These are phyloP conservation scores for Hermaeophaga mercurialis DNA, from an alignment of 2,888 invertebrate genomes.

Conservation along the genomic window DNA sequence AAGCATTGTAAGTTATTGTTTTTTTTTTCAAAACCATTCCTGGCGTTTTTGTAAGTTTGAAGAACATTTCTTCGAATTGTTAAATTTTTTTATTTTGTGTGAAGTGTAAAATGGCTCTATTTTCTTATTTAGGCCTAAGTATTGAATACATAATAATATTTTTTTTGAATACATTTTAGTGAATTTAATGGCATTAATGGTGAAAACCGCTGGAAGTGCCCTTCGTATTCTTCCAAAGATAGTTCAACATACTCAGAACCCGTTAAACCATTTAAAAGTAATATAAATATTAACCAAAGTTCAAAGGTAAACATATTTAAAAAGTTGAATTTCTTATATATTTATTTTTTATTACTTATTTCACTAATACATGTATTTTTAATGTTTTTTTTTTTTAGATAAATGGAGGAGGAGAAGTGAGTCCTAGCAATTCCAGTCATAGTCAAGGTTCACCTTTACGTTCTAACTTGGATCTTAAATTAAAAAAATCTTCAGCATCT, in stretches of 20 bases:
- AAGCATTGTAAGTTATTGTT: too few relatives aligned
- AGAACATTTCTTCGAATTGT: too few relatives aligned
- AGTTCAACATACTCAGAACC: conserved; percentile 41
- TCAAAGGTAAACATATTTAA: conserved; percentile 49
- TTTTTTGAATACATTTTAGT: conserved; percentile 39
- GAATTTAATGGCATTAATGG: conserved; percentile 50
- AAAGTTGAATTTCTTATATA: neutral
- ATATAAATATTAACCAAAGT: conserved; percentile 55
- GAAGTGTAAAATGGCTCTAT: too few relatives aligned
- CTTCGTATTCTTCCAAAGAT: conserved; percentile 46
- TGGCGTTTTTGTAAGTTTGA: too few relatives aligned
- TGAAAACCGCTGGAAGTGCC: conserved; percentile 46
- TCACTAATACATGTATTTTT: too few relatives aligned
- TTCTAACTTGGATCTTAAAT: conserved; percentile 71
- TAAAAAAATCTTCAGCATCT: conserved; percentile 64
- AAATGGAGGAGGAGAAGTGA: conserved; percentile 55
- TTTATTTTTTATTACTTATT: neutral
- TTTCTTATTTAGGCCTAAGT: too few relatives aligned
- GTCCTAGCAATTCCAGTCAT: conserved; percentile 59
- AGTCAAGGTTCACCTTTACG: conserved; percentile 78
- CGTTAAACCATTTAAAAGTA: conserved; percentile 41
- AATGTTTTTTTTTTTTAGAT: conserved; percentile 43
- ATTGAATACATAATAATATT: neutral
- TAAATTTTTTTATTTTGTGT: neutral
- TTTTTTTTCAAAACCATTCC: too few relatives aligned